A percentile compares a stretch with the other conserved stretches of the same genome.
Evolutionary conservation across 1,140 invertebrate species (phyloP).

Genomic region (Bacillus rossius): DNA sequence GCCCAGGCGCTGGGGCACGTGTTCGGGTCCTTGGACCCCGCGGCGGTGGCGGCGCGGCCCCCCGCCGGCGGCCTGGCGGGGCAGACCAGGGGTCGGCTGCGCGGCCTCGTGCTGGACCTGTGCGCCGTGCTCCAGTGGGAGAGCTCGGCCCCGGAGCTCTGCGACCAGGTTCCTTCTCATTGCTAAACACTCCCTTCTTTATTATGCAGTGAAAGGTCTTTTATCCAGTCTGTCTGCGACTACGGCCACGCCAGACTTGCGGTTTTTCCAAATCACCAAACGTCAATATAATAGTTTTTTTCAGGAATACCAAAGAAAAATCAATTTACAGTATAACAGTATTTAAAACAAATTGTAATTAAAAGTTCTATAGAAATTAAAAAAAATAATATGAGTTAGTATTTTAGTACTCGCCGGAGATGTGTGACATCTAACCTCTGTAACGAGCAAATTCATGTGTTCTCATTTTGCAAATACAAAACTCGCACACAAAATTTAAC

Average conservation of each 20-base stretch:
- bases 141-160: conserved; percentile 48
- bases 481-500: no score
- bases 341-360: no score
- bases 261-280: no score
- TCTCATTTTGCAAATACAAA: no score
- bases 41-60: conserved; percentile 45
- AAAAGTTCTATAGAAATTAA: no score
- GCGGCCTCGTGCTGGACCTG: conserved; percentile 63
- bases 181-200: neutral
- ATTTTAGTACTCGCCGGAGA: no score
- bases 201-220: neutral
- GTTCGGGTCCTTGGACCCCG: conserved; percentile 54
- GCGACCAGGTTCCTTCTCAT: conserved; percentile 54
- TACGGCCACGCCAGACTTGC: neutral
- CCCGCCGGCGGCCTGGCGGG: conserved; percentile 15
- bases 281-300: no score
- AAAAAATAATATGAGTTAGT: no score
- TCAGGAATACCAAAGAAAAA: no score
- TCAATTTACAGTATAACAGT: no score
- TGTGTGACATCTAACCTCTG: no score
- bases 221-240: neutral
- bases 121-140: conserved; percentile 64
- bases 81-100: conserved; percentile 37
- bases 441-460: no score
- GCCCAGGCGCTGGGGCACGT: conserved; percentile 68